Evolutionary conservation across 53 echinoderm and acorn worm genomes (phyloP).

Genomic region (Hippasteria phrygiana): DNA sequence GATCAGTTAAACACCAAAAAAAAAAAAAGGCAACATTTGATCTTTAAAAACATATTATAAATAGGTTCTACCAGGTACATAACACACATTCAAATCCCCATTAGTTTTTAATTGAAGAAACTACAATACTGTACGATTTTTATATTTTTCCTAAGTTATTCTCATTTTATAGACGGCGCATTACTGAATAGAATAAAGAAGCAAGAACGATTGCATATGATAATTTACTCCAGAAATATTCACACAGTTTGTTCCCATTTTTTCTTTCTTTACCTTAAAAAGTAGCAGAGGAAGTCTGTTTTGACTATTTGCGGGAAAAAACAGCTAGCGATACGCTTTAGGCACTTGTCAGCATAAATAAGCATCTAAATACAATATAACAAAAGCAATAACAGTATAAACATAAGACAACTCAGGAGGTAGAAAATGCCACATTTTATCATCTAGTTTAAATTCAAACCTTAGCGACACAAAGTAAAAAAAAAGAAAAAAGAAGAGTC

Average conservation of each 20-base stretch:
- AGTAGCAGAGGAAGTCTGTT: constrained; percentile 7
- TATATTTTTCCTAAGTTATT: neutral
- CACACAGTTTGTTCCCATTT: neutral
- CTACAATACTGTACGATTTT: constrained; percentile 48
- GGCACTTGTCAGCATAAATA: constrained; percentile 60
- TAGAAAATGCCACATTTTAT: constrained; percentile 27
- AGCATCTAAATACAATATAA: constrained; percentile 48
- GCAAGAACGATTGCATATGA: neutral
- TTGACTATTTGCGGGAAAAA: constrained; percentile 3
- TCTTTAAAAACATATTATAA: constrained; percentile 39
- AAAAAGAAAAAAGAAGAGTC: constrained; percentile 23
- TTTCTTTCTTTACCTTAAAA: constrained; percentile 6
- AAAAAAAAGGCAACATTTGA: neutral
- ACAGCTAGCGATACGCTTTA: constrained; percentile 22
- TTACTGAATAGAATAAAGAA: neutral
- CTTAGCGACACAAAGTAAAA: neutral
- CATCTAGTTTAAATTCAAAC: constrained; percentile 31
- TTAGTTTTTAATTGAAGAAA: constrained; percentile 20
- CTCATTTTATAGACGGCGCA: neutral
- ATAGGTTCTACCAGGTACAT: constrained; percentile 38
- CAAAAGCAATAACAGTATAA: neutral
- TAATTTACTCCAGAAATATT: neutral
- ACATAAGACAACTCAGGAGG: constrained; percentile 46
- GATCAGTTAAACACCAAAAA: neutral
- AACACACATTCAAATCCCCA: constrained; percentile 13